phyloP scores from a whole-genome alignment of 2,113 vertebrate species.

The Gila orcuttii region DNA sequence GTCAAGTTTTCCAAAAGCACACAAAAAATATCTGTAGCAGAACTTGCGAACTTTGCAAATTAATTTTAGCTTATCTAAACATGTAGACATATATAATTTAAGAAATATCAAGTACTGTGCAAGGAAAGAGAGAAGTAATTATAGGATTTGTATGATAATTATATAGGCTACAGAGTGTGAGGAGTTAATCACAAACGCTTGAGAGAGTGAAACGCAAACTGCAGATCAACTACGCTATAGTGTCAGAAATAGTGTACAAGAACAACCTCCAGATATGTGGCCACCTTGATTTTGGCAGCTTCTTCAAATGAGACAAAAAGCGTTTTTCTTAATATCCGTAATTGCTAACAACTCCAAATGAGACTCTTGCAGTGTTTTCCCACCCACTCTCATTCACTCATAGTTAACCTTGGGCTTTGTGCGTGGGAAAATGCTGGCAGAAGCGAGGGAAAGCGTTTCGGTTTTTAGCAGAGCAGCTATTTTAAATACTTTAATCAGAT shows the following conservation, averaged over 20 bases:
- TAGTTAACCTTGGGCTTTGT: conserved; percentile 34
- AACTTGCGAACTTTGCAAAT: neutral
- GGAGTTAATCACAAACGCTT: conserved; percentile 9
- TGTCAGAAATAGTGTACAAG: neutral
- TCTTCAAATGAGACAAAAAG: conserved; percentile 39
- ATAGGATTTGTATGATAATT: neutral
- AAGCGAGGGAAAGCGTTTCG: neutral
- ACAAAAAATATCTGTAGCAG: neutral
- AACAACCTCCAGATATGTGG: neutral
- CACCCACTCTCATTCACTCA: conserved; percentile 40
- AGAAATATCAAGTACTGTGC: neutral
- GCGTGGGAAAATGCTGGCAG: conserved; percentile 39
- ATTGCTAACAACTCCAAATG: conserved; percentile 42
- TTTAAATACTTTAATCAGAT: conserved; percentile 41
- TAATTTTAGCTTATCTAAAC: conserved; percentile 6
- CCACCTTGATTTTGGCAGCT: conserved; percentile 4
- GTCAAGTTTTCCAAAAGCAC: neutral
- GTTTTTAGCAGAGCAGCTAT: conserved; percentile 35
- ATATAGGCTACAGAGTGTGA: neutral
- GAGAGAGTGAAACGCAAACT: neutral
- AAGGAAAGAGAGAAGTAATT: neutral
- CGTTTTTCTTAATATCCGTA: conserved; percentile 28
- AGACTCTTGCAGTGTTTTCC: conserved; percentile 42
- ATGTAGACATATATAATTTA: conserved; percentile 3
- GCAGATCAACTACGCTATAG: neutral